Base-by-base conservation (phyloP, 2,797 vertebrate genomes). In the Sciurus carolinensis region DNA sequence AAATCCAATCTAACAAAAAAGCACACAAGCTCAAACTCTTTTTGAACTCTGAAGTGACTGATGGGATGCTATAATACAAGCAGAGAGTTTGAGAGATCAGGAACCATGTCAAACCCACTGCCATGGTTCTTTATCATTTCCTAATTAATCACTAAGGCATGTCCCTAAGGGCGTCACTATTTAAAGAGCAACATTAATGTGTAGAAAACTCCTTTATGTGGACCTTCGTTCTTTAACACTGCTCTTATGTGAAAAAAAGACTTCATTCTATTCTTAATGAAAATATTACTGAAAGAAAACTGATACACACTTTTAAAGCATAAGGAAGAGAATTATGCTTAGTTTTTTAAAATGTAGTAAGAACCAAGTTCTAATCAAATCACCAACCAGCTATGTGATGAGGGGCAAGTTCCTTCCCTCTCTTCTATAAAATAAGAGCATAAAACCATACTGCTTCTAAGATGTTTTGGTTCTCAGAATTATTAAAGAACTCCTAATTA, bases 101-200 rank as follows among this genome's bases (percentile, higher is more conserved):
- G 67, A 28, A 75, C 50, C 14, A 73, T 79, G 76, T 24, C 89
- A 92, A 95, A 71, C 77, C 86, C 8, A 12, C 90, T 87, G n/a
- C 22, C 20, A 12, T 83, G 64, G 62, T 54, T 13, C 47, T 44
- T 90, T 92, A 79, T 97, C 66, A 82, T 91, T 96, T 82, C 64
- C 44, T 72, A 97, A 59, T 81, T 97, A 94, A 96, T 81, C 79
- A 95, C 95, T 67, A 42, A 26, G 66, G 96, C 50, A 75, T 4
- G 24, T 76, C 18, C 7, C 36, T 22, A 33, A 76, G 93, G 39
- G 14, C 86, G 95, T 94, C 22, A 33, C 47, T 66, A 18, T 12
- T 90, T 93, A 76, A 90, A 95, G 30, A 87, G 4, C 33, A 33
- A 8, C 4, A 15, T 71, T 44, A 76, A 85, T 7, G 57, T 17